Evolutionary conservation across 64 coral and sea anemone species (phyloP).

Genomic region (Pocillopora verrucosa): DNA sequence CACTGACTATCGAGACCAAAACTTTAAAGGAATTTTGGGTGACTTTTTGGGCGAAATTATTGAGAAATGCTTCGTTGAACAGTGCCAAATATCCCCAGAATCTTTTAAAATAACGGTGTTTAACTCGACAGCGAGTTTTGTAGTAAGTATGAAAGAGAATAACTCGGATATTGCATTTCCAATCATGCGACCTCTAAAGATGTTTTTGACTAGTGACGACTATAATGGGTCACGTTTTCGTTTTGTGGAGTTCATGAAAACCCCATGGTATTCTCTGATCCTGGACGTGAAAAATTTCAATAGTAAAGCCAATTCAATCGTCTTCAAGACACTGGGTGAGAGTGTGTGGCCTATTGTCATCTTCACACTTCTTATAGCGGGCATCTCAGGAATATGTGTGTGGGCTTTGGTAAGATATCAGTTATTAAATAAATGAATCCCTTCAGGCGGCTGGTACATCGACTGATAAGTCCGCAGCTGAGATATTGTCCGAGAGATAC

Average conservation of each 20-base stretch:
- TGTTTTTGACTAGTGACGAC: background rate
- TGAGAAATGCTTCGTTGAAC: background rate
- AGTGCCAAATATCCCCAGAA: background rate
- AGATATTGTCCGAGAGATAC: too few species aligned
- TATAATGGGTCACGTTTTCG: background rate
- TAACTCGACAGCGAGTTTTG: background rate
- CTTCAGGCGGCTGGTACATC: too few species aligned
- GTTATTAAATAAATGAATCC: too few species aligned
- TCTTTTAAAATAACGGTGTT: background rate
- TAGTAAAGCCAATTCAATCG: background rate
- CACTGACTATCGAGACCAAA: background rate
- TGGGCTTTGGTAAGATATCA: conserved; percentile 51
- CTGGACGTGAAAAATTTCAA: conserved; percentile 35
- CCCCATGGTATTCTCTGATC: conserved; percentile 26
- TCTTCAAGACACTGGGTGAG: background rate
- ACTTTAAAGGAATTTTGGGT: background rate
- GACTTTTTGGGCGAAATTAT: background rate
- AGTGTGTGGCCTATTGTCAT: conserved; percentile 45
- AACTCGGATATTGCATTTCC: conserved; percentile 3
- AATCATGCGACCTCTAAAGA: background rate
- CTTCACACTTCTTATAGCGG: conserved; percentile 42
- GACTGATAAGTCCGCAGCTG: too few species aligned
- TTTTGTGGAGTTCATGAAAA: conserved; percentile 6
- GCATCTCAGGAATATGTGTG: conserved; percentile 53
- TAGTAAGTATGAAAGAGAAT: background rate